Evolutionary conservation across 1,140 invertebrate genomes (phyloP).

Genomic region (Plodia interpunctella): DNA sequence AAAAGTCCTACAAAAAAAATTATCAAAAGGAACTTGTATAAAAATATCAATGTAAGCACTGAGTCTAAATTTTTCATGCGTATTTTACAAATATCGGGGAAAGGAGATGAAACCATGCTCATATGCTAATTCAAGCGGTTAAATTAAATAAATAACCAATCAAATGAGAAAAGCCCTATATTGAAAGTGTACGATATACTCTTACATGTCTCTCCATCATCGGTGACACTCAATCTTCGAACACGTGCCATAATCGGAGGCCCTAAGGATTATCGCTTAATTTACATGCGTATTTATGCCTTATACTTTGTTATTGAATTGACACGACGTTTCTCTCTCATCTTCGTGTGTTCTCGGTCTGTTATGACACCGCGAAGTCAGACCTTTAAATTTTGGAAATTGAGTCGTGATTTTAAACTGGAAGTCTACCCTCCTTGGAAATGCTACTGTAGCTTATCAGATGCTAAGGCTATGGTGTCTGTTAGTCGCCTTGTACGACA

Average conservation of each 20-base stretch:
- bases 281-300: no score
- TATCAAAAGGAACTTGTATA: not conserved
- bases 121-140: not conserved
- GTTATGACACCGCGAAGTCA: no score
- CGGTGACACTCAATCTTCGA: slow-evolving; percentile 77
- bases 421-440: no score
- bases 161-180: slow-evolving; percentile 10
- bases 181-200: slow-evolving; percentile 15
- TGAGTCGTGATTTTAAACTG: no score
- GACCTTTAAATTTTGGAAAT: no score
- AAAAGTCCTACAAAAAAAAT: not conserved
- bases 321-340: no score
- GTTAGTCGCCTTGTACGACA: no score
- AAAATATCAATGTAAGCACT: not conserved
- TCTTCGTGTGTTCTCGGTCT: no score
- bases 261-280: slow-evolving; percentile 64
- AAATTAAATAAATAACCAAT: not conserved
- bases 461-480: no score
- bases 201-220: slow-evolving; percentile 80
- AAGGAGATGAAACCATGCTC: slow-evolving; percentile 1
- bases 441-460: no score
- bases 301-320: not conserved
- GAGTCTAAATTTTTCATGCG: not conserved
- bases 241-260: slow-evolving; percentile 74
- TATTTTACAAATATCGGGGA: not conserved